Evolutionary conservation across 53 echinoderm and acorn worm genomes (phyloP), one percentile per base, ranked within the genome.

Genomic region (Henricia sp.): DNA sequence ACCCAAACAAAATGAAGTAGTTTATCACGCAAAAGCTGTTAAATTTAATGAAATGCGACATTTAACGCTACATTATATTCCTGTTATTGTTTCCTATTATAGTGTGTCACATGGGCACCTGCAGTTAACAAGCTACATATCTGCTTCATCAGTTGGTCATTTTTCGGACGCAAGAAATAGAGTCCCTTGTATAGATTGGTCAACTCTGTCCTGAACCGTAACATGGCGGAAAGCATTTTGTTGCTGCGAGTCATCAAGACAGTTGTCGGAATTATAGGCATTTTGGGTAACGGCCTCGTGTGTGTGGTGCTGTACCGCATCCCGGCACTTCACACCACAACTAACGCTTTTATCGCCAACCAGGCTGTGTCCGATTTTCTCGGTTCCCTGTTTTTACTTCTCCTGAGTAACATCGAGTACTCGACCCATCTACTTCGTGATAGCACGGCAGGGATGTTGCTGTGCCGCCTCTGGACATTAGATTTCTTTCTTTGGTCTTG

Each of bases 391-490:
- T 66, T 89, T 6, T 73, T 95, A 0, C 78, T 95, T n/a, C 67
- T 82, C 13, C 21, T 51, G 37, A 38, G 51, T 12, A 82, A 82
- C 52, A 34, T 82, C 51, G 67, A 67, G 24, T 33, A 58, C 37
- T 52, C 50, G 12, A 12, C 62, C 35, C n/a, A n/a, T n/a, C n/a
- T n/a, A n/a, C n/a, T n/a, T n/a, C n/a, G n/a, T n/a, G n/a, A n/a
- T n/a, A 68, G 83, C 9, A 12, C 48, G 42, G 52, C 72, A 1
- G 90, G 92, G 14, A 74, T 82, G 25, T 62, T 95, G 16, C 17
- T 95, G 16, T 95, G 95, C 65, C 84, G 89, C 21, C 74, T 95
- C 50, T 95, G 95, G 95, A 86, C 84, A 73, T 87, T 85, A 36
- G 60, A 84, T 2, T 89, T 95, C 72, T 82, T 86, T 48, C 67